Conservation (phyloP, 1,140 invertebrate genomes). For the Daktulosphaira vitifoliae region DNA sequence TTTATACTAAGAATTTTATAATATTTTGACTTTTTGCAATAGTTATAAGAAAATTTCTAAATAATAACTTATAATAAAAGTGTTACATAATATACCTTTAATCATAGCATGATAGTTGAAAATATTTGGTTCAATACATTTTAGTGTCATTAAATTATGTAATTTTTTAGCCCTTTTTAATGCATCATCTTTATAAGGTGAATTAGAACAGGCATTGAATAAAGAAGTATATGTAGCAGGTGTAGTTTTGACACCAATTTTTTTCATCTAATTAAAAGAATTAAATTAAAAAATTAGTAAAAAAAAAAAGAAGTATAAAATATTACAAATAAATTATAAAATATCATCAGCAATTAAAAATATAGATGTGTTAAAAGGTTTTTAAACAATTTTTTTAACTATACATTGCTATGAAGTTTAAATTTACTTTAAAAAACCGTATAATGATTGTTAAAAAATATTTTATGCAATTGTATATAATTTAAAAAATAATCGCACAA, state of each 20-base stretch:
- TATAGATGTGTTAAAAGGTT: neutral
- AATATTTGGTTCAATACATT: constrained; percentile 58
- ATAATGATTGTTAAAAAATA: too few relatives aligned
- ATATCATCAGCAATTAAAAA: neutral
- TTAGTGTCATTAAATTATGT: constrained; percentile 57
- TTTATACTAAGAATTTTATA: too few relatives aligned
- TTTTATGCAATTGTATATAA: too few relatives aligned
- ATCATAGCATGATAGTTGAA: constrained; percentile 81
- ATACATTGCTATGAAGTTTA: too few relatives aligned
- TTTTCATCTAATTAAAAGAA: constrained; percentile 68
- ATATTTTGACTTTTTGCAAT: too few relatives aligned
- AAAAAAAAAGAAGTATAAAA: neutral
- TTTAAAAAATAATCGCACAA: too few relatives aligned
- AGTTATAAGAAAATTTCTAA: too few relatives aligned
- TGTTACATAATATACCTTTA: too few relatives aligned
- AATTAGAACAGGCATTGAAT: constrained; percentile 80
- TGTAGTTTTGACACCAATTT: constrained; percentile 55
- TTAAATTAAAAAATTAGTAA: constrained; percentile 1
- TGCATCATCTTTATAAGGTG: constrained; percentile 56
- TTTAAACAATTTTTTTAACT: too few relatives aligned
- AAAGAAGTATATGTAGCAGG: constrained; percentile 69
- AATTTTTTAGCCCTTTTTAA: constrained; percentile 56
- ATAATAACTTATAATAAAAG: too few relatives aligned
- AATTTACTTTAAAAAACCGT: too few relatives aligned
- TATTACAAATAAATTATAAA: constrained; percentile 9